Base-by-base conservation (phyloP, 2,113 vertebrate species). In the Microtus oregoni region DNA sequence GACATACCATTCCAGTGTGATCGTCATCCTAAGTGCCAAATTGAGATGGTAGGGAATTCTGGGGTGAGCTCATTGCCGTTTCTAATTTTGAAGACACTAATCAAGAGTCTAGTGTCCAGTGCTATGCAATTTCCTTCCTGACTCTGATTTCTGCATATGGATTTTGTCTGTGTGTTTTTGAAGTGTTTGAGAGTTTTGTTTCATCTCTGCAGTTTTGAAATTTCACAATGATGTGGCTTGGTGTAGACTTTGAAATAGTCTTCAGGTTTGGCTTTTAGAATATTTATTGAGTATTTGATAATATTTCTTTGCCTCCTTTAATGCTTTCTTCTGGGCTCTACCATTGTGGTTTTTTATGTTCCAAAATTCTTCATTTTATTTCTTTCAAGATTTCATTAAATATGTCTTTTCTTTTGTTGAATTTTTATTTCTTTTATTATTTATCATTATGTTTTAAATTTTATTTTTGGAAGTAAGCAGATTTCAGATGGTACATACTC, bases 151-250 rank as follows among this genome's bases (percentile, higher is more conserved):
- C 22, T 90, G 68, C 50, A 7, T 83, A 35, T 68, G 2, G 75
- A 63, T 73, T 24, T n/a, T 61, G 22, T 58, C 47, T 58, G 20
- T n/a, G 52, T 38, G 20, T 58, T 35, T 92, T 85, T 24, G 14
- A 91, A 85, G 41, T 72, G 73, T 96, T 91, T 91, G 28, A 47
- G 7, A 83, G 12, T 22, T 91, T 89, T 87, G 44, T 28, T 78
- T 91, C 81, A 47, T 55, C 47, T 32, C 52, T 55, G 7, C 63
- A 19, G 30, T 94, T 94, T 90, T 91, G 76, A 90, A 61, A 85
- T 76, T 94, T 95, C 20, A 75, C 38, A 47, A 3, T 65, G 44
- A 13, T 58, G 7, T 52, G 35, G n/a, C 13, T 79, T 47, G 35
- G 10, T 67, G 4, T 81, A 61, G 41, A 88, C 41, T 81, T 76